Conservation (phyloP, 2,797 vertebrate genomes). For the Linurgus olivaceus region DNA sequence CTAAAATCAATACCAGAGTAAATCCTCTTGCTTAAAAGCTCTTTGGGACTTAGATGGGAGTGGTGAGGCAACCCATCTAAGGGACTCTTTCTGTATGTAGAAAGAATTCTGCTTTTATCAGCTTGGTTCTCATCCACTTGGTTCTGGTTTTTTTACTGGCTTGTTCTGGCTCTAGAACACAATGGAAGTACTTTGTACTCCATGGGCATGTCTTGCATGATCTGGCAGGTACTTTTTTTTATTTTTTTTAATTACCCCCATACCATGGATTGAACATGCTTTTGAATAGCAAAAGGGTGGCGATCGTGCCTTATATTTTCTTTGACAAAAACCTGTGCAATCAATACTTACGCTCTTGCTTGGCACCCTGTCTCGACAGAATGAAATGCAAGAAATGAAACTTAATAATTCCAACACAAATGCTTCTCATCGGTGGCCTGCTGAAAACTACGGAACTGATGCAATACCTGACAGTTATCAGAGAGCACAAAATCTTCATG, state of each 20-base stretch:
- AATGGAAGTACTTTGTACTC: neutral
- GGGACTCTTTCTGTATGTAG: neutral
- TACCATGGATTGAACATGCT: neutral
- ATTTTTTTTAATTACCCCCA: neutral
- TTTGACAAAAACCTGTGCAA: neutral
- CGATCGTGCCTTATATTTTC: neutral
- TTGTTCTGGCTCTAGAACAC: neutral
- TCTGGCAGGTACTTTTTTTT: neutral
- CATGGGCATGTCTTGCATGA: neutral
- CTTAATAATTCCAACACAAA: slow-evolving; percentile 80
- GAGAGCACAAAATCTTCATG: slow-evolving; percentile 87
- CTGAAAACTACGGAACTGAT: slow-evolving; percentile 85
- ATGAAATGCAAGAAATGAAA: slow-evolving; percentile 94
- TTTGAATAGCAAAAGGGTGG: neutral
- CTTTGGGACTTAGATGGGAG: neutral
- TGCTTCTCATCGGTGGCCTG: slow-evolving; percentile 83
- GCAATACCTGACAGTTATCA: slow-evolving; percentile 85
- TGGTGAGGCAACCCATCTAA: neutral
- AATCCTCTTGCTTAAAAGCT: neutral
- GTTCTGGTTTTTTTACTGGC: neutral
- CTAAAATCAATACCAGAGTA: neutral
- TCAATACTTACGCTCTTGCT: neutral
- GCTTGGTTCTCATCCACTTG: neutral
- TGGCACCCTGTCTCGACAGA: slow-evolving; percentile 71
- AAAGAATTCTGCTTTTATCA: neutral